phyloP scores from a whole-genome alignment of 2,113 vertebrate species.

The Catharus bicknelli region DNA sequence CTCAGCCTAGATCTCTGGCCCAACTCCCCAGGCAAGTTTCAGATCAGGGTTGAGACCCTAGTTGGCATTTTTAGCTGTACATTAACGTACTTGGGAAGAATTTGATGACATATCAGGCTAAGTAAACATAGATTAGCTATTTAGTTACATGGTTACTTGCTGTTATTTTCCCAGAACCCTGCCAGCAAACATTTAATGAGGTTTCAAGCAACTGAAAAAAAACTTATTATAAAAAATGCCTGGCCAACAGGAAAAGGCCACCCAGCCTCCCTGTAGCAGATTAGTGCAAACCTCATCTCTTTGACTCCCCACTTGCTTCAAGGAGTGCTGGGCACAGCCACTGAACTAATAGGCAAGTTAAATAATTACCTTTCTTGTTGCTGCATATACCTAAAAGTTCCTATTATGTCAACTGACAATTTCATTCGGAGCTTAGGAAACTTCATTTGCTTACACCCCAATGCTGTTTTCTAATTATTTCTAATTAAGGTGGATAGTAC shows the following conservation, averaged over 20 bases:
- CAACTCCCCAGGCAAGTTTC: neutral
- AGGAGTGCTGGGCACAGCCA: neutral
- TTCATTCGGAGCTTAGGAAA: neutral
- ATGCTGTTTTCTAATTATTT: neutral
- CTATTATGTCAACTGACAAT: neutral
- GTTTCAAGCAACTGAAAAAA: neutral
- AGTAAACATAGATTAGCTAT: slow-evolving; percentile 10
- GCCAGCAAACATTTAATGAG: neutral
- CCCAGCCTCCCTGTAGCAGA: neutral
- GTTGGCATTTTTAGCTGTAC: neutral
- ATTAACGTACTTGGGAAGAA: neutral
- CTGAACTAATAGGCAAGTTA: neutral
- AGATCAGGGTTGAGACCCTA: neutral
- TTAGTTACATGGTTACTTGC: slow-evolving; percentile 23
- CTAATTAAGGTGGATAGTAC: too few species aligned
- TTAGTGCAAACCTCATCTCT: neutral
- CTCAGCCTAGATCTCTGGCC: neutral
- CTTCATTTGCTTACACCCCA: neutral
- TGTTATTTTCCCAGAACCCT: slow-evolving; percentile 23
- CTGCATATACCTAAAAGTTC: neutral
- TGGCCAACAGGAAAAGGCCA: neutral
- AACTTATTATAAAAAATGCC: neutral
- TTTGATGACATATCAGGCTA: neutral
- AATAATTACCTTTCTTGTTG: neutral
- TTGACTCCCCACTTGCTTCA: neutral